Evolutionary conservation across 2,888 invertebrate species (phyloP).

Genomic region (Atethmia centrago): DNA sequence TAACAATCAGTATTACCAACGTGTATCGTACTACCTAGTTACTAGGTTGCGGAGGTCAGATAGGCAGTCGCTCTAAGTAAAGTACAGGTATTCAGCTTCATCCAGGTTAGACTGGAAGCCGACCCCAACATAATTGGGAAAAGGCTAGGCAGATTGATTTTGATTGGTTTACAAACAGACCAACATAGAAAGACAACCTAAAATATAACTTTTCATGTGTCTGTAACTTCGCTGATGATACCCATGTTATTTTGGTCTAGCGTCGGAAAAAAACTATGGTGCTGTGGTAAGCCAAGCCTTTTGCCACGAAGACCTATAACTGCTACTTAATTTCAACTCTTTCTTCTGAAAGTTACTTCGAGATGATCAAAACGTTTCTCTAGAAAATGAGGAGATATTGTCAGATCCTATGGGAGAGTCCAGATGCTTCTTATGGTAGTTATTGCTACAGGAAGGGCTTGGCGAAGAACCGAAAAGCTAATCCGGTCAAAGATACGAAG

Average conservation of each 20-base stretch:
- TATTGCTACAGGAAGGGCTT: not conserved
- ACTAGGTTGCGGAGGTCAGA: too few relatives aligned
- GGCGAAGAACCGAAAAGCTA: not conserved
- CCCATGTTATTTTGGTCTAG: not conserved
- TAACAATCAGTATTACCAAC: too few relatives aligned
- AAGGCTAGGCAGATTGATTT: too few relatives aligned
- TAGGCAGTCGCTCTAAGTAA: too few relatives aligned
- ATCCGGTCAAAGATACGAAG: too few relatives aligned
- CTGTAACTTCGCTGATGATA: not conserved
- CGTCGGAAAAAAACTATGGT: too few relatives aligned
- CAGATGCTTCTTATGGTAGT: not conserved
- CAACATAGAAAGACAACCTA: too few relatives aligned
- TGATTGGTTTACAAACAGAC: not conserved
- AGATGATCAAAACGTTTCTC: not conserved
- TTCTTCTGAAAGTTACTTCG: not conserved
- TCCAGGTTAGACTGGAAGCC: too few relatives aligned
- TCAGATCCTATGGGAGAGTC: not conserved
- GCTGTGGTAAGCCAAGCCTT: not conserved
- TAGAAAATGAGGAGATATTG: not conserved
- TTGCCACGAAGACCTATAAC: not conserved
- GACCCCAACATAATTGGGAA: too few relatives aligned
- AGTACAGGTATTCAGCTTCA: too few relatives aligned
- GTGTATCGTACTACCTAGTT: too few relatives aligned
- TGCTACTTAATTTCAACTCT: not conserved
- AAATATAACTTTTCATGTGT: not conserved